Evolutionary conservation across 2,113 vertebrate species (phyloP).

Genomic region (Dryoscopus gambensis): DNA sequence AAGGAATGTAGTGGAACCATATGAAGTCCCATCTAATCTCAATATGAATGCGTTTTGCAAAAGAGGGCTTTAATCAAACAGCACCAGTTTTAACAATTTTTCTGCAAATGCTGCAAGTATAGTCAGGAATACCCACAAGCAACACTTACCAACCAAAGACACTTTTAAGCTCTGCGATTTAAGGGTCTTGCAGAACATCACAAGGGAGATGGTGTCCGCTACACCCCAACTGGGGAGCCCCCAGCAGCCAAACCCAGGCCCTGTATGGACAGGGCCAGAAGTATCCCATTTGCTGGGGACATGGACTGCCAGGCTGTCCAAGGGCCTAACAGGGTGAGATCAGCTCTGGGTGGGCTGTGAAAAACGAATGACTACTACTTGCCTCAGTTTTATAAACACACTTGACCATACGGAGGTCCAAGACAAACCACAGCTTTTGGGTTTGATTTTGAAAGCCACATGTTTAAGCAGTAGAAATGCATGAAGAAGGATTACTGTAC

Average conservation of each 20-base stretch:
- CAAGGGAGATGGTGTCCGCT: background rate
- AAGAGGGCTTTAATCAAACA: background rate
- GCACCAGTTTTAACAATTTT: background rate
- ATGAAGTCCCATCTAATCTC: background rate
- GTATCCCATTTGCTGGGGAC: too few relatives aligned
- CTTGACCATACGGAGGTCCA: background rate
- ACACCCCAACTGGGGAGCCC: accelerated
- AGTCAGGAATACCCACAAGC: background rate
- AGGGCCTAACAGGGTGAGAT: background rate
- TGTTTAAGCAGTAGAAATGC: background rate
- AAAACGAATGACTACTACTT: background rate
- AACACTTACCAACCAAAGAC: background rate
- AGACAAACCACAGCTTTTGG: background rate
- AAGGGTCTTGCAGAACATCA: background rate
- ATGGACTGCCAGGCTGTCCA: background rate
- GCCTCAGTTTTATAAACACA: background rate
- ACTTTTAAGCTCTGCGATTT: background rate
- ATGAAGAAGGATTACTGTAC: background rate
- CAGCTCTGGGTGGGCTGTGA: background rate
- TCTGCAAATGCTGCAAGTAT: background rate
- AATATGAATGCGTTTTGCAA: background rate
- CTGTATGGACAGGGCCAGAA: background rate
- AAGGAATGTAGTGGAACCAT: background rate
- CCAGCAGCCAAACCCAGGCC: background rate
- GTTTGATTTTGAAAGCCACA: background rate